phyloP scores from a whole-genome alignment of 2,888 invertebrate genomes.

The Theodoxus fluviatilis region DNA sequence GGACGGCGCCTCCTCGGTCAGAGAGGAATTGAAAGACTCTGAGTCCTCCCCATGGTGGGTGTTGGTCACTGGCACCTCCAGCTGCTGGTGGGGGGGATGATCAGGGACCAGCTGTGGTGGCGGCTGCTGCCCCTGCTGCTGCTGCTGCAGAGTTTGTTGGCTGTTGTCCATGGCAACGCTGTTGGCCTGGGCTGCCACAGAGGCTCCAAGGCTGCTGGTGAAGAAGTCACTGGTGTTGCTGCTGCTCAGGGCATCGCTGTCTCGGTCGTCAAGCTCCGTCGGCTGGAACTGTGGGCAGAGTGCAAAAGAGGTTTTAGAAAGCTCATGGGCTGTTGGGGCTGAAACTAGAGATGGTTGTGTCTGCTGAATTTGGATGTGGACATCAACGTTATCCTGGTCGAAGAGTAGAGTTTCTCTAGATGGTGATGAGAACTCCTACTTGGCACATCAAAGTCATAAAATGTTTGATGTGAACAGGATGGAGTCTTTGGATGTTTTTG shows the following conservation, averaged over 20 bases:
- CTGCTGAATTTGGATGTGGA: too few relatives aligned
- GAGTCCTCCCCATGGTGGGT: too few relatives aligned
- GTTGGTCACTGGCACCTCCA: too few relatives aligned
- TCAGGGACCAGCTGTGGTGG: not conserved
- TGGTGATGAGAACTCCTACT: too few relatives aligned
- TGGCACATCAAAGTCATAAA: too few relatives aligned
- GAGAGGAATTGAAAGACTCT: conserved; percentile 31
- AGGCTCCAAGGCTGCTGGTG: conserved; percentile 7
- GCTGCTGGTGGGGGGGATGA: conserved; percentile 28
- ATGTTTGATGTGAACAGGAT: too few relatives aligned
- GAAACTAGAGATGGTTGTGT: too few relatives aligned
- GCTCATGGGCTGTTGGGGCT: too few relatives aligned
- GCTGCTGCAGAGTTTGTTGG: not conserved
- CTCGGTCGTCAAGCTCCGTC: conserved; percentile 38
- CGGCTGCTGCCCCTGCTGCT: not conserved
- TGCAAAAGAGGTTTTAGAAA: too few relatives aligned
- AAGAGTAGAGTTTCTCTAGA: too few relatives aligned
- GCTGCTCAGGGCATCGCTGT: conserved; percentile 44
- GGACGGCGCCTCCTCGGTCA: conserved; percentile 21
- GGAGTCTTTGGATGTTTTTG: too few relatives aligned
- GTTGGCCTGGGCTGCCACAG: not conserved
- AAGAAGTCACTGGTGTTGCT: conserved; percentile 47
- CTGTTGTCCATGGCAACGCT: not conserved
- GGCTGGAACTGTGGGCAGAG: conserved; percentile 31
- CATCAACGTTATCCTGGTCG: too few relatives aligned